Evolutionary conservation across 2,888 invertebrate species (phyloP), one percentile per base, ranked within the genome.

Genomic region (Biston stratarius): DNA sequence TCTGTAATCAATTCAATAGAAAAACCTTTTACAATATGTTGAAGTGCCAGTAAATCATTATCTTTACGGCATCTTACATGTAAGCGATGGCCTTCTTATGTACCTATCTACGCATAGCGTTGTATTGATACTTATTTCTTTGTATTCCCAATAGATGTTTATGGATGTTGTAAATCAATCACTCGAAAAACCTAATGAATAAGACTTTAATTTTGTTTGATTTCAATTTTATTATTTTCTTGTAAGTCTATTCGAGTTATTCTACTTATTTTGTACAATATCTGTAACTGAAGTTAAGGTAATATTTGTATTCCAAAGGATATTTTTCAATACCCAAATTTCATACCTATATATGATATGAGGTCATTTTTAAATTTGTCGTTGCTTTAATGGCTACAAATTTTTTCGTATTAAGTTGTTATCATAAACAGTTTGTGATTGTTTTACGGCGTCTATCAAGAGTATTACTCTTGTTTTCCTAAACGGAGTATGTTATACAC

Each of bases 151-250:
- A 44, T 58, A 70, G 49, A 72, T 64, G 72, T 82, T 85, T 80
- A 84, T 80, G 70, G 75, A 62, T 70, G 69, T 71, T 72, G 77
- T 84, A 83, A 83, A 84, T 84, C 80, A 80, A 53, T 61, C 61
- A 58, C 10, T 55, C 38, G 11, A 36, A 49, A 59, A 63, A 72
- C 74, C 67, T 64, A 59, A 40, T 45, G 14, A 55, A 42, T 56
- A n/a, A 45, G n/a, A 52, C 57, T 38, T 51, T 45, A 24, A 47
- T 38, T 34, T 36, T 15, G 11, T 58, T 48, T 12, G 15, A 33
- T 55, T 55, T 55, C n/a, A 55, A 24, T 42, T n/a, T 42, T 44
- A 12, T 42, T 24, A 42, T 15, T 15, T 6, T 38, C 6, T 8
- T 38, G 38, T 24, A 24, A 9, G 33, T 49, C 34, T 42, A 15